Base-by-base conservation (phyloP, 2,797 vertebrate genomes). In the Dicrostonyx torquatus region DNA sequence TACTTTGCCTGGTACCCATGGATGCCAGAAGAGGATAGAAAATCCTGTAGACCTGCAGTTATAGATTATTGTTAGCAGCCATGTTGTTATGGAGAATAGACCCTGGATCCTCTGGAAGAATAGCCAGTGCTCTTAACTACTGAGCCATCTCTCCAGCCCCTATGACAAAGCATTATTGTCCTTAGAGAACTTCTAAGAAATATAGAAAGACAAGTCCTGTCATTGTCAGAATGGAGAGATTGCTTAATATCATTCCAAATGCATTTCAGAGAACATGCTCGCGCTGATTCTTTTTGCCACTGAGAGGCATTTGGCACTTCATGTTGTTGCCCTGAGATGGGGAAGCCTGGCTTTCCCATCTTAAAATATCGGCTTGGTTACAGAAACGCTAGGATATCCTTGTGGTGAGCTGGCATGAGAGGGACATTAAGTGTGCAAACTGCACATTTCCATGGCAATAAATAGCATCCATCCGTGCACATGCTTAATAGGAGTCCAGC, bases 321-420 rank as follows among this genome's bases (percentile, higher is more conserved):
- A 66, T 53, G 72, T 14, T 87, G 18, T 90, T 26, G 29, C 73
- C 64, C 72, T 92, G 78, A 88, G 68, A 85, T 45, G 37, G 43
- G n/a, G 37, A 73, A 60, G 12, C 37, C n/a, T 72, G 79, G 73
- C 45, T 92, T 88, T 82, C 73, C 15, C 14, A 53, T 85, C 34
- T 95, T 70, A 79, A 94, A 91, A 37, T 79, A n/a, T 9, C 68
- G 24, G 45, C 62, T 62, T 68, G n/a, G 64, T 62, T 89, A 50
- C 12, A 84, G 15, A 64, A 72, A 93, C 40, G 87, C 73, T 13
- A 87, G 76, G 11, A 75, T 64, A 79, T 50, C 26, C 31, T 83
- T 26, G 53, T 48, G 18, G 50, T 78, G 50, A 68, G 24, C 37
- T 37, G 24, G 87, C 15, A 18, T 37, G 53, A 94, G 3, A 40